Percentiles rank a stretch among this genome's conserved stretches.
Evolutionary conservation across 2,888 invertebrate species (phyloP).

Genomic region (Apodemia hepburni): DNA sequence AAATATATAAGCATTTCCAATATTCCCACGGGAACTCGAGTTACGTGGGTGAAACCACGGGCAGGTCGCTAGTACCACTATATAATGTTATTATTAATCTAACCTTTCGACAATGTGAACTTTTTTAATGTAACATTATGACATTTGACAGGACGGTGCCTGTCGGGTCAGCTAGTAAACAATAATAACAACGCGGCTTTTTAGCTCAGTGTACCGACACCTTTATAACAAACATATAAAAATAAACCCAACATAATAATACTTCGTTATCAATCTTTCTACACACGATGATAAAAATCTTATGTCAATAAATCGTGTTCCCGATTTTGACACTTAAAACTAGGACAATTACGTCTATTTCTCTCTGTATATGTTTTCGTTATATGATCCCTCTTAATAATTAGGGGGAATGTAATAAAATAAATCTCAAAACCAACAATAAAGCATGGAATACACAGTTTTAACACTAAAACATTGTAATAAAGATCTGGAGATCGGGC

Average conservation of each 20-base stretch:
- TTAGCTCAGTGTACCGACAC: background rate
- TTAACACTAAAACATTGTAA: constrained; percentile 46
- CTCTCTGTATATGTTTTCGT: background rate
- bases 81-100: no score
- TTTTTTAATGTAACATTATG: no score
- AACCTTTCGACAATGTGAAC: no score
- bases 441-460: constrained; percentile 34
- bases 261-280: constrained; percentile 4
- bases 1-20: no score
- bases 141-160: no score
- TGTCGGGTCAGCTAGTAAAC: no score
- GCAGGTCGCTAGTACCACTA: no score
- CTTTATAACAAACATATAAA: background rate
- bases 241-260: constrained; percentile 6
- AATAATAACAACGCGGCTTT: background rate
- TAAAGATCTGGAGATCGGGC: constrained; percentile 37
- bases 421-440: constrained; percentile 39
- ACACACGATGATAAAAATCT: constrained; percentile 2
- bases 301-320: background rate
- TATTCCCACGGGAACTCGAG: no score
- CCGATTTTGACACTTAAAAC: constrained; percentile 5
- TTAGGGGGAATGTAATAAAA: constrained; percentile 38
- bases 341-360: background rate
- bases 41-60: no score
- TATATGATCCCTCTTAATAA: constrained; percentile 8